A percentile compares a stretch with the other conserved stretches of the same genome.
Conservation (phyloP, 2,888 invertebrate genomes). For the Acrocyrtus sp. region DNA sequence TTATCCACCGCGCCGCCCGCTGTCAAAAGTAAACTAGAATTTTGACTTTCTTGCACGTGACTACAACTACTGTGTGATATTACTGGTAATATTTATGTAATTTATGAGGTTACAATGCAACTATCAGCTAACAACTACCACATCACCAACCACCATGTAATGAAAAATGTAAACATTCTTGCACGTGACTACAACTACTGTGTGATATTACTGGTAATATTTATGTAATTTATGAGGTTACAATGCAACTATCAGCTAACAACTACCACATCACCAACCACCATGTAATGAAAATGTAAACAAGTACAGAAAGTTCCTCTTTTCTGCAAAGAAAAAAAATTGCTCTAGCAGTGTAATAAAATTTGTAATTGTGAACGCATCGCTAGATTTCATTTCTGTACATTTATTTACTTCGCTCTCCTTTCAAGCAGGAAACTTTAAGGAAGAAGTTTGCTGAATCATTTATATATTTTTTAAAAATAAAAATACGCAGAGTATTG, state of each 20-base stretch:
- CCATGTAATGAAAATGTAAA: slow-evolving; percentile 42
- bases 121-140: slow-evolving; percentile 6
- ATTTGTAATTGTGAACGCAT: too few species aligned
- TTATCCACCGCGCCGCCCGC: slow-evolving; percentile 23
- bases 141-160: slow-evolving; percentile 37
- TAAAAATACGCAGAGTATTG: too few species aligned
- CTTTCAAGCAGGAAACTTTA: too few species aligned
- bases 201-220: not conserved
- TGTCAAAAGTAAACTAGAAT: slow-evolving; percentile 47
- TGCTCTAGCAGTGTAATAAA: too few species aligned
- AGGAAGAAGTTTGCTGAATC: too few species aligned
- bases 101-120: slow-evolving; percentile 28
- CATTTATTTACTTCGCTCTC: too few species aligned
- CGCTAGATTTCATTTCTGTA: too few species aligned
- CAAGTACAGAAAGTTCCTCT: too few species aligned
- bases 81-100: slow-evolving; percentile 36
- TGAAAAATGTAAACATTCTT: slow-evolving; percentile 50
- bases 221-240: slow-evolving; percentile 12
- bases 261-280: slow-evolving; percentile 28
- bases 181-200: slow-evolving; percentile 41
- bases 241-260: slow-evolving; percentile 1
- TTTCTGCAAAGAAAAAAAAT: too few species aligned
- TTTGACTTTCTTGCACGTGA: slow-evolving; percentile 54
- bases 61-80: slow-evolving; percentile 22
- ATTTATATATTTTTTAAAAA: too few species aligned